Base-by-base conservation (phyloP, 2,888 invertebrate species). In the Gymnoscelis rufifasciata region DNA sequence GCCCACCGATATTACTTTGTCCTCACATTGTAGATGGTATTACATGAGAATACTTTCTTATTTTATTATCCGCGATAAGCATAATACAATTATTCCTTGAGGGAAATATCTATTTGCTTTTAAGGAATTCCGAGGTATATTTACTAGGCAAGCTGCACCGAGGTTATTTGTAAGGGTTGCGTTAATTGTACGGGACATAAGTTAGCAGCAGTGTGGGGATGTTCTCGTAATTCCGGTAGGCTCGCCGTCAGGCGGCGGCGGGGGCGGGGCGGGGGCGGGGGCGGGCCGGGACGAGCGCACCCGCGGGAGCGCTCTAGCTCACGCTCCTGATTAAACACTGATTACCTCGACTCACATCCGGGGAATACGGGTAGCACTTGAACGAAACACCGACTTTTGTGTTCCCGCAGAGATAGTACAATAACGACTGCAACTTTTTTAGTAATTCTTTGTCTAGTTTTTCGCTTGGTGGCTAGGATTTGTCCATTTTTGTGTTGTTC, bases 291-390 rank as follows among this genome's bases (percentile, higher is more conserved):
- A n/a, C 12, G 44, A 45, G 26, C 10, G 28, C 36, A 13, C 50
- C 50, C 50, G 30, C 35, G 50, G 45, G 50, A 50, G 40, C 14
- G 13, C 23, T 29, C 15, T 15, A 11, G 11, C 38, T 30, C 29
- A 12, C 39, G 31, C 42, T 38, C 42, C 40, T 43, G 42, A 45
- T 50, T 50, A 50, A 50, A 50, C 42, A 24, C 45, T 45, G 50
- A 50, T 46, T 43, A 50, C 27, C 30, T 38, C 38, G 27, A 28
- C 38, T 26, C 7, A 6, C 15, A 24, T 49, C 31, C 41, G 38
- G 38, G 44, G 31, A 24, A 41, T 40, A 7, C n/a, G 7, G n/a
- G n/a, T n/a, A n/a, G 15, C 12, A 28, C 23, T 19, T 27, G 31
- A 40, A 31, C 8, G 15, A 1, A 33, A 33, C n/a, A 15, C 7